phyloP scores from a whole-genome alignment of 1,140 invertebrate genomes.

The Carcinoscorpius rotundicauda region DNA sequence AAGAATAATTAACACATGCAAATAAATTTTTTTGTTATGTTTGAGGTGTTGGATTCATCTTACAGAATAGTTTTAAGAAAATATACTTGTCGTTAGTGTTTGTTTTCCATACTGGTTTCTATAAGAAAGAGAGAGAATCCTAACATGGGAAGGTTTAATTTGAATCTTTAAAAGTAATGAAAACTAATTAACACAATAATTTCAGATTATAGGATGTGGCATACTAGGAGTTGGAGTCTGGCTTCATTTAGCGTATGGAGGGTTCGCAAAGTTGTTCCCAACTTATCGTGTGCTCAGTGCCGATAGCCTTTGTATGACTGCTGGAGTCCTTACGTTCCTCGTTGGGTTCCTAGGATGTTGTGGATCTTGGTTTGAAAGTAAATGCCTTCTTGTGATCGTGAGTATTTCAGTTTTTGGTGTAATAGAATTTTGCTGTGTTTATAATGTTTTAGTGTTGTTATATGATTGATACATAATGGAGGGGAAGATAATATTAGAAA shows the following conservation, averaged over 20 bases:
- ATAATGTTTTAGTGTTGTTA: no score
- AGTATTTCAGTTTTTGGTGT: slow-evolving; percentile 27
- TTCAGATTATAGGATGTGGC: slow-evolving; percentile 58
- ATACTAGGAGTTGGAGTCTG: slow-evolving; percentile 59
- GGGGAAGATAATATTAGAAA: no score
- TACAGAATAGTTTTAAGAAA: no score
- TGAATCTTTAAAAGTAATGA: no score
- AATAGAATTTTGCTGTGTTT: no score
- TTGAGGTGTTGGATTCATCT: slow-evolving; percentile 1
- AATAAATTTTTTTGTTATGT: slow-evolving; percentile 9
- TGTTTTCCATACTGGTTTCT: no score
- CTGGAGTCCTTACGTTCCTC: slow-evolving; percentile 54
- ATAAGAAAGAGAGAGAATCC: no score
- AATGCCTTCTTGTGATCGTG: slow-evolving; percentile 59
- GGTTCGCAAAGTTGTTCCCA: slow-evolving; percentile 54
- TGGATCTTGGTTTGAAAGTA: slow-evolving; percentile 64
- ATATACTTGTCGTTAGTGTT: no score
- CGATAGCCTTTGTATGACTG: slow-evolving; percentile 51
- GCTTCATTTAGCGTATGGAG: slow-evolving; percentile 51
- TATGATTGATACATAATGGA: no score
- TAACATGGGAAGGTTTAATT: no score
- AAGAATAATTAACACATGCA: neutral
- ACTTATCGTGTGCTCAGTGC: slow-evolving; percentile 54
- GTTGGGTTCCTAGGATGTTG: slow-evolving; percentile 67
- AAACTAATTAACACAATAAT: slow-evolving; percentile 14